Evolutionary conservation across 2,888 invertebrate species (phyloP).

Genomic region (Andrena bucephala): DNA sequence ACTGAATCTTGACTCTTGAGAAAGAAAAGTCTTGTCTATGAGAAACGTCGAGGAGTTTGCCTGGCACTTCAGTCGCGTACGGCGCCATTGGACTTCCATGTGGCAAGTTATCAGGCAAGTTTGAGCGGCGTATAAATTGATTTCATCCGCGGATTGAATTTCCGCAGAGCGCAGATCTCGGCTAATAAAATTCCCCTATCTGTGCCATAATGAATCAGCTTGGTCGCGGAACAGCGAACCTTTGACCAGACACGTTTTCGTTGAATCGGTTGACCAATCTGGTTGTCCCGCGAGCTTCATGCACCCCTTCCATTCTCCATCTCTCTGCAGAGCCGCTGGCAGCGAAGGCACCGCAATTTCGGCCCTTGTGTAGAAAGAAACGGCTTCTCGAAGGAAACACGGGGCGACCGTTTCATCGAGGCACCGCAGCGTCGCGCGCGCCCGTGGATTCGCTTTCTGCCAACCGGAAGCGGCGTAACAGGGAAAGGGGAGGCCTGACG

Average conservation of each 20-base stretch:
- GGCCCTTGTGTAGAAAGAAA: background rate
- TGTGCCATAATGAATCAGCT: slow-evolving; percentile 13
- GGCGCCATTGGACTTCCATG: background rate
- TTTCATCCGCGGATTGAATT: background rate
- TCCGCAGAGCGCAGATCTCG: background rate
- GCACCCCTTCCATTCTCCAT: background rate
- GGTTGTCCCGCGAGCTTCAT: background rate
- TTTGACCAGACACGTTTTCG: slow-evolving; percentile 25
- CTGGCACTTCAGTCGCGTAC: background rate
- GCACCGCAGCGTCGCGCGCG: background rate
- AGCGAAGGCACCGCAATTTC: background rate
- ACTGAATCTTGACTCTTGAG: background rate
- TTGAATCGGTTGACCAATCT: background rate
- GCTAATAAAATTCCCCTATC: slow-evolving; percentile 29
- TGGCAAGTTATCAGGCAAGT: background rate
- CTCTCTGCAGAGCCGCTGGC: background rate
- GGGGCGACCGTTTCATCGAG: background rate
- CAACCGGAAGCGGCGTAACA: slow-evolving; percentile 58
- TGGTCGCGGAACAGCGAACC: slow-evolving; percentile 23
- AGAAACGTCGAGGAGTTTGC: background rate
- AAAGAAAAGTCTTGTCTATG: background rate
- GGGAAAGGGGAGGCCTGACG: slow-evolving; percentile 62
- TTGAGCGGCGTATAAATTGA: background rate
- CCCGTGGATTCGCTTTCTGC: slow-evolving; percentile 46
- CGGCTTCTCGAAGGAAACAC: slow-evolving; percentile 9